A percentile compares a stretch with the other conserved stretches of the same genome.
Evolutionary conservation across 2,888 invertebrate species (phyloP).

Genomic region (Megamerina dolium): DNA sequence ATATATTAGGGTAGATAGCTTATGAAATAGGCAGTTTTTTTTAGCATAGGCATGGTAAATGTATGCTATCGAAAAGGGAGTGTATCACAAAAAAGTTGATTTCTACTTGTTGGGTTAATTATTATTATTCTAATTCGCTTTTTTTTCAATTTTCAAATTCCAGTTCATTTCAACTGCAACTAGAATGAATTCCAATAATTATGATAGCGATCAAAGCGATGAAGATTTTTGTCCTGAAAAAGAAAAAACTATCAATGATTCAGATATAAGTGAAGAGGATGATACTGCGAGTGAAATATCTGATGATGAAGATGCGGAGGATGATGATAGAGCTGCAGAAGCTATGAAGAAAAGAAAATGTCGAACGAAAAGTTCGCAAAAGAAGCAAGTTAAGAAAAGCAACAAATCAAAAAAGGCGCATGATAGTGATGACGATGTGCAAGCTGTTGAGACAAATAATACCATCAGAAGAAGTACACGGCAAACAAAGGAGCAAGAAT

Average conservation of each 20-base stretch:
- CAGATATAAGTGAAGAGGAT: slow-evolving; percentile 26
- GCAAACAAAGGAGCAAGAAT: slow-evolving; percentile 21
- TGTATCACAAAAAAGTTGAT: no score
- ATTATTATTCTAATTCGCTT: no score
- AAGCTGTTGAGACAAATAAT: slow-evolving; percentile 2
- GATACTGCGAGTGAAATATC: slow-evolving; percentile 16
- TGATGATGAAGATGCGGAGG: slow-evolving; percentile 18
- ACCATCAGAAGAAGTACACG: slow-evolving; percentile 26
- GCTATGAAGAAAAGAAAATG: slow-evolving; percentile 14
- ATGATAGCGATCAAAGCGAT: slow-evolving; percentile 70
- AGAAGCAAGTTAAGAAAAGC: slow-evolving; percentile 3
- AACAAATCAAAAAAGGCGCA: slow-evolving; percentile 5
- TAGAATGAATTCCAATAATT: no score
- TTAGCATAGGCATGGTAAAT: no score
- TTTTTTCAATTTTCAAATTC: no score
- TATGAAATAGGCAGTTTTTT: no score
- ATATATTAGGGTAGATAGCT: no score
- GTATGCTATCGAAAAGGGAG: no score
- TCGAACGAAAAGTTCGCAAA: slow-evolving; percentile 12
- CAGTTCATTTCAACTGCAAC: no score
- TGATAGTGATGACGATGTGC: background rate
- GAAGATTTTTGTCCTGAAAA: slow-evolving; percentile 68
- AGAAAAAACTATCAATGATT: slow-evolving; percentile 52
- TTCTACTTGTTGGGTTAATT: no score
- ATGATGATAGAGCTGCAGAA: slow-evolving; percentile 2